Base-by-base conservation (phyloP, 2,797 vertebrate species). In the Gouania willdenowi region DNA sequence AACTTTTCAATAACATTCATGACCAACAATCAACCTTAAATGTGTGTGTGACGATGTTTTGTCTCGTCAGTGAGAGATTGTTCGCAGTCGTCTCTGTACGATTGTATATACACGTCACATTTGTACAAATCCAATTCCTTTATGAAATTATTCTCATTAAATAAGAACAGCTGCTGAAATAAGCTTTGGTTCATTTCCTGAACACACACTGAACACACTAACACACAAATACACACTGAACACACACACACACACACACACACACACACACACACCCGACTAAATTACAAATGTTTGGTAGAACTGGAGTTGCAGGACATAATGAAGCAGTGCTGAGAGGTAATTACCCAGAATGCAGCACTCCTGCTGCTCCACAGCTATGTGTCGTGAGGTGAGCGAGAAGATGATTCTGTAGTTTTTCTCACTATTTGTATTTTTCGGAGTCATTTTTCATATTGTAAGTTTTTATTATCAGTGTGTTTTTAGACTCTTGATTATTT, bases 291-390 rank as follows among this genome's bases (percentile, higher is more conserved):
- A 93, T 90, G 89, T 90, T 90, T 88, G 84, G 81, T 88, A 70
- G 89, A 89, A 90, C 90, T 87, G 90, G 89, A 90, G 80, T 82
- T 85, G 89, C 88, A 53, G 85, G 90, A 91, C 89, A 94, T 94
- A 94, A 97, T 93, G 93, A 93, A 92, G 91, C 89, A 87, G 88
- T 89, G 91, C 80, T 91, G 92, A 93, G 93, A 94, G 92, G 92
- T 94, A 94, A 95, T 97, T 94, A 97, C 93, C 93, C 89, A 92
- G 91, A n/a, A n/a, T n/a, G n/a, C 89, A 90, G 81, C 72, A 79
- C 90, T 92, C 89, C 91, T 45, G 61, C 74, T 91, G 87, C 82
- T 90, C 90, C 82, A 88, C 92, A 90, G 90, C 90, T 89, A 13
- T 89, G 83, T 91, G n/a, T n/a, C n/a, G n/a, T 88, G 85, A 92